Percentiles rank a stretch among this genome's conserved stretches.
These are phyloP conservation scores for Oreortyx pictus DNA, from an alignment of 2,797 vertebrate genomes.

Conservation along the genomic window DNA sequence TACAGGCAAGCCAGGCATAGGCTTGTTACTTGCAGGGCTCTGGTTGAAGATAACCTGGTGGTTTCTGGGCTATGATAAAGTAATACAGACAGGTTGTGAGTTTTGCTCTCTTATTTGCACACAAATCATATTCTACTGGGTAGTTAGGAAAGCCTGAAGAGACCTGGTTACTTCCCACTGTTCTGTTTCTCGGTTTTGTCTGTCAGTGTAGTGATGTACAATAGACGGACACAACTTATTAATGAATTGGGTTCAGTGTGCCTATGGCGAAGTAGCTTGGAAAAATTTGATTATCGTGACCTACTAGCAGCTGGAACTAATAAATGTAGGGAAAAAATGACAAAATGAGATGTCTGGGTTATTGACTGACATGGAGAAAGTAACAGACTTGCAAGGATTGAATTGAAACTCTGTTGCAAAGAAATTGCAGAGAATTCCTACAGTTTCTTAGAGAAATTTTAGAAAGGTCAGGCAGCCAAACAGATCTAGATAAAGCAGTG, in stretches of 20 bases:
- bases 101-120: not conserved
- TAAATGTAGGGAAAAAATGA: not conserved
- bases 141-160: not conserved
- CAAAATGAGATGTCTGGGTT: not conserved
- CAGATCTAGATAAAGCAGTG: not conserved
- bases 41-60: not conserved
- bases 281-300: not conserved
- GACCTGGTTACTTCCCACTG: not conserved
- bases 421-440: not conserved
- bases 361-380: not conserved
- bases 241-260: not conserved
- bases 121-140: not conserved
- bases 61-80: not conserved
- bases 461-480: not conserved
- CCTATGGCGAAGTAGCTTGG: not conserved
- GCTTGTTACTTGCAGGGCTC: not conserved
- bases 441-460: not conserved
- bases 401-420: fast-evolving
- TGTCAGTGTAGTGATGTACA: not conserved
- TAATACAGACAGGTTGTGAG: not conserved
- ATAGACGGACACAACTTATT: not conserved
- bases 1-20: not conserved
- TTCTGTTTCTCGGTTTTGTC: not conserved
- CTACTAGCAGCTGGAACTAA: not conserved
- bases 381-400: not conserved